Evolutionary conservation across 2,888 invertebrate genomes (phyloP), one percentile per base, ranked within the genome.

Genomic region (Alentia gelatinosa): DNA sequence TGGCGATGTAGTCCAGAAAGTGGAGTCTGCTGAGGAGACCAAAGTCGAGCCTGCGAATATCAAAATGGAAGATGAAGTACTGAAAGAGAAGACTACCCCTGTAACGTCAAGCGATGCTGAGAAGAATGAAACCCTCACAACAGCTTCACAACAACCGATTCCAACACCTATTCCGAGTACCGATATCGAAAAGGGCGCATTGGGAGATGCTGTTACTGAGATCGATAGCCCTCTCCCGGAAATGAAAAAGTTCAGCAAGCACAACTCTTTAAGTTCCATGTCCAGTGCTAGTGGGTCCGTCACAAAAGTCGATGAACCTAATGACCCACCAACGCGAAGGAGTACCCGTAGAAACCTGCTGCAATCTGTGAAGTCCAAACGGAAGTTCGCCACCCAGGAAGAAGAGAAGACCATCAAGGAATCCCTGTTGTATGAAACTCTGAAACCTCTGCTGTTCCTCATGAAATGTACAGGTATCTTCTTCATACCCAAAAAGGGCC

Each of bases 401-500:
- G 92, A 92, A 30, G 74, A 90, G 19, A 83, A 79, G 30, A 90
- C 90, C 40, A 92, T 92, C 50, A 42, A 50, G 0, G 91, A 92
- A 37, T 83, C 92, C 19, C 42, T 92, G 40, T 74, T 92, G 9
- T 92, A 91, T 35, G 26, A 35, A 9, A 90, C 56, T 9, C 39
- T 92, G 42, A 88, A 63, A 35, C 90, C 89, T 0, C 42, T 92
- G 1, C 63, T 92, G 0, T 3, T 92, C 83, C 92, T 91, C 79
- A 92, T 92, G 92, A 91, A 89, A 79, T 26, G 83, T 0, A 84
- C 91, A n/a, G 92, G 92, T 0, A 75, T 92, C 7, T 92, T 92
- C 89, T 92, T 92, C 89, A 68, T 92, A 9, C 68, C 40, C 4
- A 86, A 84, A 63, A 90, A 90, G 83, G 90, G 86, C 1, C 37